phyloP scores from a whole-genome alignment of 2,113 vertebrate genomes.

The Lasiurus cinereus region DNA sequence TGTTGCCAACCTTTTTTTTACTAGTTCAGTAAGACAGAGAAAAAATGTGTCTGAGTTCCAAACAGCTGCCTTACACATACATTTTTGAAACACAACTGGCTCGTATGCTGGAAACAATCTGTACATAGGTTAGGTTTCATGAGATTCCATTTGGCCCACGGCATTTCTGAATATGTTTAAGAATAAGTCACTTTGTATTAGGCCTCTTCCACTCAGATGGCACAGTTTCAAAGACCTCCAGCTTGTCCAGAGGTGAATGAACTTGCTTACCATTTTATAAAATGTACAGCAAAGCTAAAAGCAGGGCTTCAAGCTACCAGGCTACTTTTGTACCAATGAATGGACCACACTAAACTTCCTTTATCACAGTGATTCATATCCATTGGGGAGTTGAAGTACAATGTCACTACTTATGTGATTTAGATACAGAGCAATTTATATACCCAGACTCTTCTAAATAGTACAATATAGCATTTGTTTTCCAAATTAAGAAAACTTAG shows the following conservation, averaged over 20 bases:
- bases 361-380: conserved; percentile 13
- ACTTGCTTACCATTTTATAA: conserved; percentile 57
- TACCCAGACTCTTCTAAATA: background rate
- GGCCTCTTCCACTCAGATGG: background rate
- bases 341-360: conserved; percentile 59
- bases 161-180: conserved; percentile 70
- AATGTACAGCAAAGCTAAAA: conserved; percentile 29
- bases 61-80: conserved; percentile 79
- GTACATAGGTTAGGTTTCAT: conserved; percentile 67
- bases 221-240: conserved; percentile 47
- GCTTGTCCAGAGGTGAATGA: conserved; percentile 33
- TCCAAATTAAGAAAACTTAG: conserved; percentile 30
- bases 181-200: conserved; percentile 66
- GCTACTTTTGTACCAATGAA: conserved; percentile 52
- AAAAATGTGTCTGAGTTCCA: conserved; percentile 71
- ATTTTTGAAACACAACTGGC: conserved; percentile 71
- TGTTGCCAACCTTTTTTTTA: conserved; percentile 63
- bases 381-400: conserved; percentile 31
- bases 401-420: conserved; percentile 34
- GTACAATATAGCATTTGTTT: background rate
- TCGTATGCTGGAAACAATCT: conserved; percentile 64
- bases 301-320: conserved; percentile 36
- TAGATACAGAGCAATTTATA: conserved; percentile 9
- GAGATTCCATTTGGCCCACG: conserved; percentile 59
- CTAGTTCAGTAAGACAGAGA: conserved; percentile 42